Evolutionary conservation across 1,140 invertebrate species (phyloP).

Genomic region (Samia ricini): DNA sequence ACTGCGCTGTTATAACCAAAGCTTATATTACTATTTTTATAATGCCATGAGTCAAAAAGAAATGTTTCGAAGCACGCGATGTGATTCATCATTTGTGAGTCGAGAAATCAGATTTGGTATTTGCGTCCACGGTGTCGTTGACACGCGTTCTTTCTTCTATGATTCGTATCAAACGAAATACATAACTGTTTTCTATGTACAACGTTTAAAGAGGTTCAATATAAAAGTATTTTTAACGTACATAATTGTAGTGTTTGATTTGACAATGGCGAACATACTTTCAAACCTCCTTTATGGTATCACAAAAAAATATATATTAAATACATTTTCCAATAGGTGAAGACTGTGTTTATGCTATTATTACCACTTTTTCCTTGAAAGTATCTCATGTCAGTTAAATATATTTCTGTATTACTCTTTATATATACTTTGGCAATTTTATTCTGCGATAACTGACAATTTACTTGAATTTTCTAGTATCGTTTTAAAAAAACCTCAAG

Average conservation of each 20-base stretch:
- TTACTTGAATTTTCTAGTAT: not conserved
- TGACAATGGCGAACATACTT: not conserved
- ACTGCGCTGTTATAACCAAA: slow-evolving; percentile 36
- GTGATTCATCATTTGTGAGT: slow-evolving; percentile 61
- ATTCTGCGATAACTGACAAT: too few species aligned
- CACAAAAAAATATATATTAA: too few species aligned
- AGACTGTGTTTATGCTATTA: too few species aligned
- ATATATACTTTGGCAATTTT: not conserved
- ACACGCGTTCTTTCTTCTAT: slow-evolving; percentile 43
- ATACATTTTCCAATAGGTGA: too few species aligned
- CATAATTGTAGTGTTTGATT: not conserved
- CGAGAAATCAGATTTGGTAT: slow-evolving; percentile 57
- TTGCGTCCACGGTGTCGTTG: slow-evolving; percentile 56
- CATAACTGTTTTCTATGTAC: not conserved
- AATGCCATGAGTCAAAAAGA: slow-evolving; percentile 45
- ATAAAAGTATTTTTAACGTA: not conserved
- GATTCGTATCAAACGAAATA: slow-evolving; percentile 17
- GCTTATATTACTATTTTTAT: slow-evolving; percentile 44
- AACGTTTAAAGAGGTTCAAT: not conserved
- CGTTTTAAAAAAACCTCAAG: not conserved
- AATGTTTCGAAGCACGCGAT: slow-evolving; percentile 52
- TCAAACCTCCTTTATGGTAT: not conserved
- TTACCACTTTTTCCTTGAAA: too few species aligned
- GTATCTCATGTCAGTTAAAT: too few species aligned
- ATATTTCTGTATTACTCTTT: too few species aligned